A percentile compares a stretch with the other conserved stretches of the same genome.
Conservation (phyloP, 2,888 invertebrate species). For the Yponomeuta sedellus region DNA sequence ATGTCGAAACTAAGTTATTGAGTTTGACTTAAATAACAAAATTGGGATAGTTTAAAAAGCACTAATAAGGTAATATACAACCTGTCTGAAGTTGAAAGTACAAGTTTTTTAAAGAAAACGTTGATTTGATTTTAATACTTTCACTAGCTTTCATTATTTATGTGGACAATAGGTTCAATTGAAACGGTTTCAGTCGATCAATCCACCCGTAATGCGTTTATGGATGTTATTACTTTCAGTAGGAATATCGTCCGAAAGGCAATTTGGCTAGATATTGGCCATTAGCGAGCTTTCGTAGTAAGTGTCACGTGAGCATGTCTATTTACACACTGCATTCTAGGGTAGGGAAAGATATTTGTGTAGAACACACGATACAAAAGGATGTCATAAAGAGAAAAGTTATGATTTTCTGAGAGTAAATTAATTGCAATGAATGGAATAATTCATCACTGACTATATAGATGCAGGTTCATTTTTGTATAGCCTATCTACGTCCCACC, state of each 20-base stretch:
- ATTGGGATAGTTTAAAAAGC: neutral
- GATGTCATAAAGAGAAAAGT: neutral
- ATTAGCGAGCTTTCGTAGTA: conserved; percentile 47
- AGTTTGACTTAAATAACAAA: neutral
- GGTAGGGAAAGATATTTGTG: neutral
- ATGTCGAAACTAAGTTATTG: neutral
- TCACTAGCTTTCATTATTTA: neutral
- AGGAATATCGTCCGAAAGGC: conserved; percentile 73
- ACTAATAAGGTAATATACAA: too few species aligned
- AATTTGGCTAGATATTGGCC: conserved; percentile 74
- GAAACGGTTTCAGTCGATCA: conserved; percentile 45
- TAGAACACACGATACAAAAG: too few species aligned
- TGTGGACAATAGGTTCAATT: conserved; percentile 19
- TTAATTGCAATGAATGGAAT: neutral
- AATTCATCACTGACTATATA: too few species aligned
- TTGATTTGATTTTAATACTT: too few species aligned
- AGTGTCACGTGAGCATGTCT: neutral
- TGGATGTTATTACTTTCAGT: conserved; percentile 67
- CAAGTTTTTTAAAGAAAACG: too few species aligned
- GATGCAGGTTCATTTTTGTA: too few species aligned
- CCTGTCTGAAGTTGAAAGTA: too few species aligned
- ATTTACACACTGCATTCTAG: neutral
- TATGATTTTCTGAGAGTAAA: too few species aligned
- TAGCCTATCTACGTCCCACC: too few species aligned
- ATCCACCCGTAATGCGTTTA: conserved; percentile 59